phyloP scores from a whole-genome alignment of 2,888 invertebrate species.

The Hesperia comma region DNA sequence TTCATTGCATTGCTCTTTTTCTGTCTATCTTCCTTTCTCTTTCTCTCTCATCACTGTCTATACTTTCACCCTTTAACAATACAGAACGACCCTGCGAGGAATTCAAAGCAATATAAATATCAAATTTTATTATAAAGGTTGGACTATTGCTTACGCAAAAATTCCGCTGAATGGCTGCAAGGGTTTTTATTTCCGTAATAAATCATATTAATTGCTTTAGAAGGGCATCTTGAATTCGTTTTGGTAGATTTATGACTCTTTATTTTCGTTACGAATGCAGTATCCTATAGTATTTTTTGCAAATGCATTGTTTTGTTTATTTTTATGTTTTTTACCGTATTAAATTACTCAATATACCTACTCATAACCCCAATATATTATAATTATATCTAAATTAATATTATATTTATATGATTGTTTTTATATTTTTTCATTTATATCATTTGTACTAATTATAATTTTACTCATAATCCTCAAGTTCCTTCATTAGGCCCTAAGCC shows the following conservation, averaged over 20 bases:
- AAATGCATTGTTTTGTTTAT: background rate
- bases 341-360: too few species aligned
- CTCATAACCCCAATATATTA: too few species aligned
- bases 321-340: too few species aligned
- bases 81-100: slow-evolving; percentile 30
- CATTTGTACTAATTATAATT: too few species aligned
- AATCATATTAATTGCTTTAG: slow-evolving; percentile 79
- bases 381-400: too few species aligned
- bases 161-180: slow-evolving; percentile 71
- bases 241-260: background rate
- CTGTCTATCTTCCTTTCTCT: too few species aligned
- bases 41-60: too few species aligned
- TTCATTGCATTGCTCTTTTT: too few species aligned
- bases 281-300: background rate
- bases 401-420: too few species aligned
- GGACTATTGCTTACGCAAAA: slow-evolving; percentile 66
- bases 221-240: slow-evolving; percentile 30
- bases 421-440: too few species aligned
- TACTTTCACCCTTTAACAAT: slow-evolving; percentile 27
- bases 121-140: slow-evolving; percentile 37
- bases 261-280: slow-evolving; percentile 10
- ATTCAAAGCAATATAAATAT: slow-evolving; percentile 36
- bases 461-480: too few species aligned
- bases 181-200: slow-evolving; percentile 76
- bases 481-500: too few species aligned